Base-by-base conservation (phyloP, 2,888 invertebrate species). In the Trissolcus brochymenae region DNA sequence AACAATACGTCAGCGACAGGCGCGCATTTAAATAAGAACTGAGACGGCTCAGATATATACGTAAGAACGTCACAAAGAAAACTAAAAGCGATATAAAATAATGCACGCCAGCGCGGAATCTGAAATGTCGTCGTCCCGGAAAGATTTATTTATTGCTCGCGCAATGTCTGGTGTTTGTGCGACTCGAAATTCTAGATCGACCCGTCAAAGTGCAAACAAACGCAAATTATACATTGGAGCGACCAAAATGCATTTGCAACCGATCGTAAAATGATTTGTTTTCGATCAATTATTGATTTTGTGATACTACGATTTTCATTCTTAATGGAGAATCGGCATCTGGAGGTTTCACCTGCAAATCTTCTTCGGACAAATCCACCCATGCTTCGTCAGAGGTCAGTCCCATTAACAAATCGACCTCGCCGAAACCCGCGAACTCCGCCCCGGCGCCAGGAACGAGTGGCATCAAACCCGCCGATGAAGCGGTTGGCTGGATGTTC, bases 361-460 rank as follows among this genome's bases (percentile, higher is more conserved):
- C 90, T 43, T 90, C 89, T 64, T 89, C 90, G 74, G 87, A 89
- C 40, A 90, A 86, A 76, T 90, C 90, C 64, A 90, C 82, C 87
- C 91, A 91, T 25, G 92, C 91, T 88, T 92, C 89, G 90, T 92
- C 92, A 61, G 94, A 94, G 56, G 96, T 96, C 46, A 96, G 92
- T 68, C 96, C 95, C 87, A 97, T 95, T 76, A 97, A 90, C 50
- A 97, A 92, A 89, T 96, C 95, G 82, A 95, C 92, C 80, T 94
- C 93, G 1, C 95, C 93, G 88, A 96, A 95, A 87, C 95, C 94
- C 11, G 96, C 95, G 81, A 95, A 91, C 89, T 95, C 95, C 88
- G 93, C 93, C 73, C 95, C 95, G 64, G 94, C 93, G 56, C 95
- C 93, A 53, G 92, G 92, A 35, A 93, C 92, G 56, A 94, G 92